Base-by-base conservation (phyloP, 1,140 invertebrate genomes). In the Apis dorsata region DNA sequence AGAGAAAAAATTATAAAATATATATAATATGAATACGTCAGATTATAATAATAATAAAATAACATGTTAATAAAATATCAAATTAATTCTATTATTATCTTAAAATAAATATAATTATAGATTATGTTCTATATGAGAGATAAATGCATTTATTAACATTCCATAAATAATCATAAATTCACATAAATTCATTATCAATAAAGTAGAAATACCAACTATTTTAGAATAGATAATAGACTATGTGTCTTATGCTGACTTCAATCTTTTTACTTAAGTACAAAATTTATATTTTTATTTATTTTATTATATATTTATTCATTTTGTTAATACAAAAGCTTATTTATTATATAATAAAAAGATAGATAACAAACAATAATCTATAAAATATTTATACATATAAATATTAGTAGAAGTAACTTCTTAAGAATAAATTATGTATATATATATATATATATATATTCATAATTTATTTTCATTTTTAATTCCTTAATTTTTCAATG, bases 121-220 rank as follows among this genome's bases (percentile, higher is more conserved):
- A 2, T 65, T 19, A 34, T 34, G 17, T 2, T 34, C 0, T 62
- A 24, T n/a, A 4, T 13, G 12, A 62, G 21, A 68, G 13, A 49
- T n/a, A 57, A 60, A 70, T 21, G 9, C 9, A 59, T 59, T 84
- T 86, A 76, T 84, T 62, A 51, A 69, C 74, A 79, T 72, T 79
- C 62, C 44, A 75, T 51, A 73, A 60, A 76, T 62, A 85, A 24
- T 24, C 24, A 24, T 24, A 24, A 24, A 24, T 24, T 24, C 24
- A 24, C 24, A 24, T 24, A 24, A 24, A 34, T 34, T 34, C 28
- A 28, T 28, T 28, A 2, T 91, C 86, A 89, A 85, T 90, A 87
- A 90, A 84, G 85, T 90, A 90, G 86, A 86, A 89, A 86, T 88
- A 87, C 86, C 83, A 90, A 66, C 70, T 55, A 75, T 85, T 70